phyloP scores from a whole-genome alignment of 2,113 vertebrate species.

The Mohoua ochrocephala region DNA sequence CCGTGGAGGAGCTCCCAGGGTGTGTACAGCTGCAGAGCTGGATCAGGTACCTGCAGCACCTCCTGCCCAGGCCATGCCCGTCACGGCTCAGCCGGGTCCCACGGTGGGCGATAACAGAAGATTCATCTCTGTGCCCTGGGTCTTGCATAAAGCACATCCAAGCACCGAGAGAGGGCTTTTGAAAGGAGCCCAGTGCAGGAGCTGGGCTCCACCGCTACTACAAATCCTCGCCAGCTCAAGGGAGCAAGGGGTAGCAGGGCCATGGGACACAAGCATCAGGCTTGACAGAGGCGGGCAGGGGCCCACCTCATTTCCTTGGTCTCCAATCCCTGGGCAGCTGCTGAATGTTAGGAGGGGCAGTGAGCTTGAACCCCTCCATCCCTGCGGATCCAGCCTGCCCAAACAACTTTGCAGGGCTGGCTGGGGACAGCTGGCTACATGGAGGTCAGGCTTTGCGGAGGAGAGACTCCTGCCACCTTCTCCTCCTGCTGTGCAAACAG shows the following conservation, averaged over 20 bases:
- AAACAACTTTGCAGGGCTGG: neutral
- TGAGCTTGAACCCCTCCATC: neutral
- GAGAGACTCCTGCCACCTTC: neutral
- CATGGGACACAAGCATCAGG: neutral
- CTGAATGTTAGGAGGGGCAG: neutral
- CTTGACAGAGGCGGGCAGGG: neutral
- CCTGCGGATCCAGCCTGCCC: neutral
- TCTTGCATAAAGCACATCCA: neutral
- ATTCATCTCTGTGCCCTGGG: neutral
- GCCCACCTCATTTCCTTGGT: neutral
- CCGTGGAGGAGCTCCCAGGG: neutral
- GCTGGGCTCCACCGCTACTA: neutral
- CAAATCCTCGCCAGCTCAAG: accelerated
- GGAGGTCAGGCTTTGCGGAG: neutral
- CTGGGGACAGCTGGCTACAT: neutral
- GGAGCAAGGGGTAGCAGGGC: neutral
- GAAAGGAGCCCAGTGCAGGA: neutral
- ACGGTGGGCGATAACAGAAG: accelerated
- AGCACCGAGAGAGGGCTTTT: accelerated
- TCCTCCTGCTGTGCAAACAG: neutral
- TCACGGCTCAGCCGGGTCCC: accelerated
- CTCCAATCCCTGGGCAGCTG: neutral
- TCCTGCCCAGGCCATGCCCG: accelerated
- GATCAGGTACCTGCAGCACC: neutral
- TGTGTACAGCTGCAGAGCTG: neutral